Evolutionary conservation across 2,113 vertebrate genomes (phyloP).

Genomic region (Jaculus jaculus): DNA sequence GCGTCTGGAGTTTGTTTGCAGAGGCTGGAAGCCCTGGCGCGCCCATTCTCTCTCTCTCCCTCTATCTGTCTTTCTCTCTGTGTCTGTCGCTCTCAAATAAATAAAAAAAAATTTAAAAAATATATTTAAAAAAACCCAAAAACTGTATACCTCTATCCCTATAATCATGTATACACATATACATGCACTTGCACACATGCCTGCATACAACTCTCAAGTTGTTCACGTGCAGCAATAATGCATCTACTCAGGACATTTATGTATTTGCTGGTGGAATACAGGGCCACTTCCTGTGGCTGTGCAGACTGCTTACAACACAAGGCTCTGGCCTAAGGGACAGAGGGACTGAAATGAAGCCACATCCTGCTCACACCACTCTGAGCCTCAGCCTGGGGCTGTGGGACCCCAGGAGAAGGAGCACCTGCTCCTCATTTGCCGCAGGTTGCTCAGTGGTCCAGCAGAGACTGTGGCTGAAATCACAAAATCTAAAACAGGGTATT

Average conservation of each 20-base stretch:
- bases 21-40: too few relatives aligned
- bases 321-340: background rate
- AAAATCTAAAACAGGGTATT: background rate
- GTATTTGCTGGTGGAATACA: too few relatives aligned
- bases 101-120: too few relatives aligned
- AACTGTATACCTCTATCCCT: background rate
- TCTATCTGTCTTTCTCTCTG: too few relatives aligned
- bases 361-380: background rate
- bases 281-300: background rate
- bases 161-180: background rate
- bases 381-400: background rate
- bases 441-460: background rate
- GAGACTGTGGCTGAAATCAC: background rate
- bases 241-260: background rate
- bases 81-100: too few relatives aligned
- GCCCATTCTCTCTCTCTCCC: too few relatives aligned
- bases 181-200: background rate
- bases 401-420: background rate
- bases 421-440: background rate
- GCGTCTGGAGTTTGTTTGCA: too few relatives aligned
- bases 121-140: too few relatives aligned
- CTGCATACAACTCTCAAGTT: background rate
- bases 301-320: background rate
- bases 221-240: background rate
- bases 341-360: background rate